phyloP scores from a whole-genome alignment of 2,888 invertebrate genomes.

The Balanococcus diminutus region DNA sequence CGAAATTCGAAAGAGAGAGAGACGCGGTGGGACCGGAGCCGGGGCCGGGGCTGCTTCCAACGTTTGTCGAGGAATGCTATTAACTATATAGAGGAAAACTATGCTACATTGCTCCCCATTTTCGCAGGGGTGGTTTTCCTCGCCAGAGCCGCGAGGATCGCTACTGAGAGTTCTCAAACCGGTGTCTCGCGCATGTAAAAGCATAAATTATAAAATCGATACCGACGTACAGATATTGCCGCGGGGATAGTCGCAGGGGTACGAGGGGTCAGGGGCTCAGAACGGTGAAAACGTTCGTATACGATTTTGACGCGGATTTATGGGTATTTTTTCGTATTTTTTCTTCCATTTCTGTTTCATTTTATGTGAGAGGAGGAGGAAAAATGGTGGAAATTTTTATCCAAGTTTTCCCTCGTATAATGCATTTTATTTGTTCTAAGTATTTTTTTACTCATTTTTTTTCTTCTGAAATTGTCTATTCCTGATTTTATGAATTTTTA shows the following conservation, averaged over 20 bases:
- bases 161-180: constrained; percentile 11
- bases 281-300: background rate
- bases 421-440: too few relatives aligned
- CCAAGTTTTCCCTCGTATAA: too few relatives aligned
- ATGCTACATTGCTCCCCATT: background rate
- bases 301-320: constrained; percentile 28
- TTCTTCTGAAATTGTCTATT: too few relatives aligned
- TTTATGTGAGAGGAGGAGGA: background rate
- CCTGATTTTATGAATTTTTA: too few relatives aligned
- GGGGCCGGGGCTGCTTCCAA: background rate
- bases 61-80: constrained; percentile 49
- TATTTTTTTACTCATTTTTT: too few relatives aligned
- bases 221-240: background rate
- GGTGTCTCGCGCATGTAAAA: constrained; percentile 27
- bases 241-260: background rate
- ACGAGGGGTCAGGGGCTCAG: background rate
- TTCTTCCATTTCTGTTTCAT: background rate
- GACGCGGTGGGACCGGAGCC: background rate
- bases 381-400: too few relatives aligned
- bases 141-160: background rate
- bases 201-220: constrained; percentile 40
- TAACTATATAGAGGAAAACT: constrained; percentile 42
- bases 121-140: background rate
- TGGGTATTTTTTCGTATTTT: background rate
- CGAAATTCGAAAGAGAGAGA: background rate